Conservation (phyloP, 2,888 invertebrate species). For the Galeopsomyia nigrocyanea region DNA sequence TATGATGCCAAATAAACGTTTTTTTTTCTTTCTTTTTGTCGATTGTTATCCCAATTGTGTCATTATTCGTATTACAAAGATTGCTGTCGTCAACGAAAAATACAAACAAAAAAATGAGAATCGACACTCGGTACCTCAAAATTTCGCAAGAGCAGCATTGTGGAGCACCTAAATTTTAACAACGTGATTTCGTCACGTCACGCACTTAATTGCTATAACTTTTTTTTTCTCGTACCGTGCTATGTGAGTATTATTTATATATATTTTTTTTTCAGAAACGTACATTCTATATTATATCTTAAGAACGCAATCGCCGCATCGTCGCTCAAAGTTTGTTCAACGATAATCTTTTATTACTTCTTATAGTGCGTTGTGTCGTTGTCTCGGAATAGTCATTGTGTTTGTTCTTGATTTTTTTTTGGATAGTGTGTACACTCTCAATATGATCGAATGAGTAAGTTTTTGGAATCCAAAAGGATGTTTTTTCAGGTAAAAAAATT, state of each 20-base stretch:
- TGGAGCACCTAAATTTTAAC: constrained; percentile 25
- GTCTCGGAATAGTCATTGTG: constrained; percentile 67
- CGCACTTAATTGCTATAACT: constrained; percentile 33
- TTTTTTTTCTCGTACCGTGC: constrained; percentile 25
- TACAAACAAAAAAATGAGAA: background rate
- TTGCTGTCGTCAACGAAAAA: background rate
- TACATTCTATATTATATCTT: constrained; percentile 42
- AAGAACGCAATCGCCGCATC: constrained; percentile 45
- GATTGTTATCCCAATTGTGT: too few relatives aligned
- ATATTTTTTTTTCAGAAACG: background rate
- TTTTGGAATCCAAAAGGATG: background rate
- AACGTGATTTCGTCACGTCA: constrained; percentile 35
- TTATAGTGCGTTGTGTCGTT: constrained; percentile 69
- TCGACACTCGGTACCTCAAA: constrained; percentile 11
- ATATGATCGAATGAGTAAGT: background rate
- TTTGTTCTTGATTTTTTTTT: constrained; percentile 49
- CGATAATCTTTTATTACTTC: constrained; percentile 60
- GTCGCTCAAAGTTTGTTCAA: constrained; percentile 43
- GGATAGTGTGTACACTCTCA: background rate
- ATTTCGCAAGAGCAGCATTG: constrained; percentile 36
- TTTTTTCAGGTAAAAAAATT: too few relatives aligned
- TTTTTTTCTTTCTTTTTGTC: background rate
- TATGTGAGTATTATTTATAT: constrained; percentile 28
- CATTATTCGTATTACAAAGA: background rate
- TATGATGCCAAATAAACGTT: background rate